phyloP scores from a whole-genome alignment of 2,113 vertebrate species.

The Lichenostomus cassidix region DNA sequence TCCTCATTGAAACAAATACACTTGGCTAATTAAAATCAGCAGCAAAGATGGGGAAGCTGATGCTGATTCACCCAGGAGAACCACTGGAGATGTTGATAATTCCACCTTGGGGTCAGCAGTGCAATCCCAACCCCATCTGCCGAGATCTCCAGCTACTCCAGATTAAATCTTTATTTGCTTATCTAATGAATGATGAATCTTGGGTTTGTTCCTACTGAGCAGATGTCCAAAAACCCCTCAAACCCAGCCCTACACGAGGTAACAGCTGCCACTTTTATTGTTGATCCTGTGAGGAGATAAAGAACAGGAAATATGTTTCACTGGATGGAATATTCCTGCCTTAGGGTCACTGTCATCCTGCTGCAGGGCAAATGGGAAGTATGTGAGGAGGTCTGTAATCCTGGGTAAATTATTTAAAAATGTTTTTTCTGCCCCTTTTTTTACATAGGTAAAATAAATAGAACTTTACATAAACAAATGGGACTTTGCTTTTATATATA shows the following conservation, averaged over 20 bases:
- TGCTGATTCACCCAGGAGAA: not conserved
- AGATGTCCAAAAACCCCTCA: not conserved
- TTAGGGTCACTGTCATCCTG: not conserved
- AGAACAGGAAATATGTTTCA: not conserved
- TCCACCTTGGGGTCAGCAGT: conserved; percentile 1
- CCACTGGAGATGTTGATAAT: not conserved
- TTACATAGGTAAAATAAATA: not conserved
- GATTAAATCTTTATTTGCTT: conserved; percentile 9
- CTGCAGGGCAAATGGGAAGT: not conserved
- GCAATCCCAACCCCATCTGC: not conserved
- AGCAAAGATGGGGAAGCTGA: not conserved
- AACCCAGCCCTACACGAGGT: not conserved
- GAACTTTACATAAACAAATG: not conserved
- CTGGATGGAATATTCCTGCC: not conserved
- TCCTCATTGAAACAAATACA: not conserved
- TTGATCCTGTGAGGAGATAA: not conserved
- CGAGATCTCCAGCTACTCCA: not conserved
- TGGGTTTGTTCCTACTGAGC: not conserved
- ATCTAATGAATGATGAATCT: not conserved
- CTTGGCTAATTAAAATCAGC: not conserved
- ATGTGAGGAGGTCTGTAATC: not conserved
- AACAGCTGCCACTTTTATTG: not conserved
- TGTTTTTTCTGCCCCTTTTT: not conserved
- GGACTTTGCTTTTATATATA: not conserved
- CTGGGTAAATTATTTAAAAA: not conserved